phyloP scores from a whole-genome alignment of 2,113 vertebrate genomes.

The Tonatia bakeri region DNA sequence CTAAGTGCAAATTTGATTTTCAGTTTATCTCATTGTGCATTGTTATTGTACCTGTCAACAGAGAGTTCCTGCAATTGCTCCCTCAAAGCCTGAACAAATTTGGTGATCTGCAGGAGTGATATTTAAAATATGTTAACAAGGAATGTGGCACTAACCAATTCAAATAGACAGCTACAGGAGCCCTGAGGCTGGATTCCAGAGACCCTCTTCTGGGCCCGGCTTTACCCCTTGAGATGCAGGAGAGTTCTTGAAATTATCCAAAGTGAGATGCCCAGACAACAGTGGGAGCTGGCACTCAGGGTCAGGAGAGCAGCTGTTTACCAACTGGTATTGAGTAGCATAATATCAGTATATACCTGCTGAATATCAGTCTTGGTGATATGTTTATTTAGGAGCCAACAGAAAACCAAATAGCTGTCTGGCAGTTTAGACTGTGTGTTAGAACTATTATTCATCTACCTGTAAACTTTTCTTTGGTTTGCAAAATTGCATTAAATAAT shows the following conservation, averaged over 20 bases:
- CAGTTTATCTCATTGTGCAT: background rate
- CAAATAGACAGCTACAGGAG: background rate
- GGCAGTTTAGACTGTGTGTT: background rate
- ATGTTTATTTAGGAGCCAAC: background rate
- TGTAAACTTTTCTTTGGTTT: background rate
- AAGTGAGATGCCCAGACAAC: background rate
- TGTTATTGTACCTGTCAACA: conserved; percentile 16
- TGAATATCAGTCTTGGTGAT: background rate
- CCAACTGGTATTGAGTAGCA: background rate
- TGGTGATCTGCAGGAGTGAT: background rate
- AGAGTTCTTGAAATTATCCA: background rate
- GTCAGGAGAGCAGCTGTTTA: background rate
- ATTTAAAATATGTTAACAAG: conserved; percentile 2
- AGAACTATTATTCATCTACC: background rate
- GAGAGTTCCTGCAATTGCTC: background rate
- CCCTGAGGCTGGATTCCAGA: background rate
- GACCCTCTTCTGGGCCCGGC: background rate
- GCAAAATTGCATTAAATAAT: background rate
- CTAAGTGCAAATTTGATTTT: conserved; percentile 37
- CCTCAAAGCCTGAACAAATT: background rate
- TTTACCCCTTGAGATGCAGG: background rate
- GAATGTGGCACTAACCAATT: background rate
- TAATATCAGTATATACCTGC: background rate
- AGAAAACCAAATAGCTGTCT: background rate
- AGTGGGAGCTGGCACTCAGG: rapidly evolving